These are phyloP conservation scores for Cryptocephalus primarius DNA, from an alignment of 2,888 invertebrate species.

Conservation along the genomic window DNA sequence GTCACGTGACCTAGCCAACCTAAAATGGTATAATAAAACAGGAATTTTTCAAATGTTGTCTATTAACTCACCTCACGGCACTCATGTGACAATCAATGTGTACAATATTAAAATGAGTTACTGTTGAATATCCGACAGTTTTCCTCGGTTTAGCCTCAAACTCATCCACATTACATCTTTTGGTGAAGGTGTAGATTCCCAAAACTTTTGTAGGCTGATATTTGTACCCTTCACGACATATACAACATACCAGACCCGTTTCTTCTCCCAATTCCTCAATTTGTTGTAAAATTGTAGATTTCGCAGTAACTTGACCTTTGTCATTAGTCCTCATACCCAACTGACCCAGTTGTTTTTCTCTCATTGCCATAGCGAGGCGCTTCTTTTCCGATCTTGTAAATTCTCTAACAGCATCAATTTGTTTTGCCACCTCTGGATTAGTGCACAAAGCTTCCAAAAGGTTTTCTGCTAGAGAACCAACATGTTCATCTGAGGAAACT, in stretches of 20 bases:
- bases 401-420: slow-evolving; percentile 87
- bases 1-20: slow-evolving; percentile 50
- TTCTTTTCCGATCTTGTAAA: slow-evolving; percentile 96
- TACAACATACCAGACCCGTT: slow-evolving; percentile 90
- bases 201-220: slow-evolving; percentile 89
- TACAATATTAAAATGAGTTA: slow-evolving; percentile 96
- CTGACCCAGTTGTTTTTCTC: slow-evolving; percentile 90
- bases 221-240: slow-evolving; percentile 95
- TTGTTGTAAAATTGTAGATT: slow-evolving; percentile 80
- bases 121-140: slow-evolving; percentile 75
- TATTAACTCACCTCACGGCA: slow-evolving; percentile 58
- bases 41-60: neutral
- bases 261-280: slow-evolving; percentile 94
- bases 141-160: slow-evolving; percentile 69
- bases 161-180: slow-evolving; percentile 88
- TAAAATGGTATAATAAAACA: slow-evolving; percentile 12
- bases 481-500: slow-evolving; percentile 94
- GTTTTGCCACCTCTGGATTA: slow-evolving; percentile 65
- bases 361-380: slow-evolving; percentile 93
- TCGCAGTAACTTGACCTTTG: slow-evolving; percentile 78
- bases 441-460: slow-evolving; percentile 76
- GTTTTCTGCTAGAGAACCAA: slow-evolving; percentile 94
- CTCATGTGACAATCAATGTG: slow-evolving; percentile 98
- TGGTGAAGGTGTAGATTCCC: slow-evolving; percentile 94
- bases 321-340: slow-evolving; percentile 94